These are phyloP conservation scores for Gadus chalcogrammus DNA, from an alignment of 2,113 vertebrate species.

Conservation along the genomic window DNA sequence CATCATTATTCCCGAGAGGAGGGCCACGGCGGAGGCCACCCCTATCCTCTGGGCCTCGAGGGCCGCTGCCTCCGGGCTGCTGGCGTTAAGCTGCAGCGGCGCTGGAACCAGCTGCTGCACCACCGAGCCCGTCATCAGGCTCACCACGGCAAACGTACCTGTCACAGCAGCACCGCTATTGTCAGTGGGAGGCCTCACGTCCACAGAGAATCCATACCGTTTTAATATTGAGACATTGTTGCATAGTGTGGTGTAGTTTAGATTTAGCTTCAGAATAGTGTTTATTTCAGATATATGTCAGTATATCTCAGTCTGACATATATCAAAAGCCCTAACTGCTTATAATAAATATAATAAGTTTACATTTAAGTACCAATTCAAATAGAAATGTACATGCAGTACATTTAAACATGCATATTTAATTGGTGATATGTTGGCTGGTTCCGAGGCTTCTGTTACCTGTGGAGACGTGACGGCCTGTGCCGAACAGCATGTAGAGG, in stretches of 20 bases:
- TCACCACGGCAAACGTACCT: constrained; percentile 91
- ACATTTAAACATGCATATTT: too few species aligned
- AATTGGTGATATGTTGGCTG: too few species aligned
- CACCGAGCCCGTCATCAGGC: constrained; percentile 87
- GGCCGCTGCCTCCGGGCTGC: constrained; percentile 65
- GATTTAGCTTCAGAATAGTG: background rate
- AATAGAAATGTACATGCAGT: too few species aligned
- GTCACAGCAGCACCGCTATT: background rate
- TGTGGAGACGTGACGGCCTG: constrained; percentile 87
- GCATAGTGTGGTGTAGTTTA: background rate
- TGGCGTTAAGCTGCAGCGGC: constrained; percentile 72
- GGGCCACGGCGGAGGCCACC: constrained; percentile 81
- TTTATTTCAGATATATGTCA: background rate
- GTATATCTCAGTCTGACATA: too few species aligned
- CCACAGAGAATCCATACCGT: too few species aligned
- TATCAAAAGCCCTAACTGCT: too few species aligned
- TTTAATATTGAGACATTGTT: too few species aligned
- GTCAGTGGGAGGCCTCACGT: constrained; percentile 5
- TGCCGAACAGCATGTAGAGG: constrained; percentile 86
- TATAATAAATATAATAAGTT: background rate
- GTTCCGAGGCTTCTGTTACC: constrained; percentile 64
- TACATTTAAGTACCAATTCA: background rate
- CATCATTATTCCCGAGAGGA: constrained; percentile 85
- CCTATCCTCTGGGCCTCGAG: constrained; percentile 80
- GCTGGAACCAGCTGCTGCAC: constrained; percentile 83